Conservation (phyloP, 2,113 vertebrate species). For the Oncorhynchus mykiss region DNA sequence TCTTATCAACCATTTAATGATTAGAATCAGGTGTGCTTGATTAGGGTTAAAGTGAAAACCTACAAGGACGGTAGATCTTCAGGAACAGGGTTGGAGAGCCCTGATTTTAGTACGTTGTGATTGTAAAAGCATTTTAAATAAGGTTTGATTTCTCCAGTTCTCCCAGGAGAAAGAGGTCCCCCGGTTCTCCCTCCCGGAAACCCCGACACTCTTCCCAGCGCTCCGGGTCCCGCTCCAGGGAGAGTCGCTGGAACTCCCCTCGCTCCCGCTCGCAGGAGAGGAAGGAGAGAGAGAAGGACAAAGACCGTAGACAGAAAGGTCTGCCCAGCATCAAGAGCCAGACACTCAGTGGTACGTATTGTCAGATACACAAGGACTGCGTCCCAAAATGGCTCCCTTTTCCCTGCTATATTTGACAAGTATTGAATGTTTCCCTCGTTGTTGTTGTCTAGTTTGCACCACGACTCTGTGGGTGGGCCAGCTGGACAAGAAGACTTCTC, state of each 20-base stretch:
- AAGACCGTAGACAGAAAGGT: constrained; percentile 89
- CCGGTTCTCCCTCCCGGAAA: constrained; percentile 86
- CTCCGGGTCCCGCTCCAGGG: constrained; percentile 83
- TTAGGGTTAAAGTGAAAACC: too few species aligned
- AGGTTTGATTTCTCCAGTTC: constrained; percentile 72
- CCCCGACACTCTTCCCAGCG: constrained; percentile 82
- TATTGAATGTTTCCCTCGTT: not conserved
- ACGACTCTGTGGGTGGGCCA: constrained; percentile 98
- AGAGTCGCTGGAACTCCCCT: constrained; percentile 88
- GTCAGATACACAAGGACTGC: too few species aligned
- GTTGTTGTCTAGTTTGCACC: constrained; percentile 84
- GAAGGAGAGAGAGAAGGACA: constrained; percentile 68
- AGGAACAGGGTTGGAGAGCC: too few species aligned
- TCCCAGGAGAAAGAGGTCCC: constrained; percentile 92
- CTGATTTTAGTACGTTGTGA: too few species aligned
- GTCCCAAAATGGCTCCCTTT: too few species aligned
- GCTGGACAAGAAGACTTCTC: constrained; percentile 94
- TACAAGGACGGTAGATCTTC: too few species aligned
- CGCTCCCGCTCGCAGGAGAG: constrained; percentile 90
- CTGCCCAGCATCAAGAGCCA: constrained; percentile 86
- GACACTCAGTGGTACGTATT: constrained; percentile 85
- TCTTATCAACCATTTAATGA: too few species aligned
- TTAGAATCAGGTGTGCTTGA: too few species aligned
- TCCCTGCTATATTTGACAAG: too few species aligned
- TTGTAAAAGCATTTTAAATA: too few species aligned